Evolutionary conservation across 2,888 invertebrate genomes (phyloP).

Genomic region (Griposia aprilina): DNA sequence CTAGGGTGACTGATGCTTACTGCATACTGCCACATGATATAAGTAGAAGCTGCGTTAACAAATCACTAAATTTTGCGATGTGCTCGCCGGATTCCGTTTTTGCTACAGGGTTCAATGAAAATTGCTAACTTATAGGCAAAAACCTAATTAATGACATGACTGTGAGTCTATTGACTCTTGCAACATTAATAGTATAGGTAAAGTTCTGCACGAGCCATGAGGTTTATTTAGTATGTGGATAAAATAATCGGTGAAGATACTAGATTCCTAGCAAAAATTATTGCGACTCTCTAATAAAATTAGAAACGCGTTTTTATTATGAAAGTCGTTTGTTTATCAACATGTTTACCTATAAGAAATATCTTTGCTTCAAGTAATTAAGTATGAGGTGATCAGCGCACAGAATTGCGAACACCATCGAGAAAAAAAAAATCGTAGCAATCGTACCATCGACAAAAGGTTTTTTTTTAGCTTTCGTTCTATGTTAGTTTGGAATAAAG

Average conservation of each 20-base stretch:
- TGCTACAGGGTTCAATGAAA: background rate
- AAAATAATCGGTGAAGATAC: background rate
- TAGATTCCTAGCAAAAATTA: background rate
- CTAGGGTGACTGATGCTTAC: background rate
- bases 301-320: background rate
- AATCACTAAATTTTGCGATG: background rate
- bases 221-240: background rate
- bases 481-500: slow-evolving; percentile 79
- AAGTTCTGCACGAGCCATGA: background rate
- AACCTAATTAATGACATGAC: background rate
- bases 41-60: background rate
- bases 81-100: background rate
- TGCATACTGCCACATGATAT: background rate
- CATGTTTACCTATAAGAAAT: background rate
- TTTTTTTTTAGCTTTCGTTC: slow-evolving; percentile 53
- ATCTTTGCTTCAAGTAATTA: slow-evolving; percentile 4
- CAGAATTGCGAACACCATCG: slow-evolving; percentile 1
- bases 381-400: slow-evolving; percentile 10
- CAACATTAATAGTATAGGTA: background rate
- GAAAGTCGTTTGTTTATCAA: background rate
- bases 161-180: background rate
- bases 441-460: slow-evolving; percentile 23
- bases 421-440: slow-evolving; percentile 7
- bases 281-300: background rate
- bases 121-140: background rate